A percentile compares a stretch with the other conserved stretches of the same genome.
phyloP scores from a whole-genome alignment of 2,113 vertebrate species.

The Acrocephalus kingi region DNA sequence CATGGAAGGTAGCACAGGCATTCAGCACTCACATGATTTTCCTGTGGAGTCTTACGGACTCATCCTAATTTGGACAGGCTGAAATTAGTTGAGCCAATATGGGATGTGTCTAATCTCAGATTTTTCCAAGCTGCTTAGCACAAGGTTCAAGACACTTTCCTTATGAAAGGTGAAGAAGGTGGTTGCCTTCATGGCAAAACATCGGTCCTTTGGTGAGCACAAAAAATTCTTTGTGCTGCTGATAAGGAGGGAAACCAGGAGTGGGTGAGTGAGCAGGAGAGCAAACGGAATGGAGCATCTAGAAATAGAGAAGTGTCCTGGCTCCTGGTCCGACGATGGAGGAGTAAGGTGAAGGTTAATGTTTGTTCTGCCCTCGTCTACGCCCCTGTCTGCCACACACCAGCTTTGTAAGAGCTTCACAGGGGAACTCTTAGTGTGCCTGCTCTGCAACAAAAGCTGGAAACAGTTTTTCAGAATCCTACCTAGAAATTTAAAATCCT shows the following conservation, averaged over 20 bases:
- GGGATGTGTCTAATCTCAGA: background rate
- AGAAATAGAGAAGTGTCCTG: background rate
- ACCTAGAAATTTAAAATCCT: conserved; percentile 63
- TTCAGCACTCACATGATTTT: background rate
- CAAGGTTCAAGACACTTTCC: background rate
- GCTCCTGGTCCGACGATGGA: background rate
- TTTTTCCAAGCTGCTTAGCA: background rate
- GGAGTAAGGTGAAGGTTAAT: background rate
- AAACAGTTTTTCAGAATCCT: conserved; percentile 43
- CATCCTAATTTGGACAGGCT: background rate
- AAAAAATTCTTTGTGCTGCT: background rate
- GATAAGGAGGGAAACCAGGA: background rate
- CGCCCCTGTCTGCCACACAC: background rate
- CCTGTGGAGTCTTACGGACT: background rate
- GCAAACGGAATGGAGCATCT: background rate
- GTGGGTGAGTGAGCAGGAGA: background rate
- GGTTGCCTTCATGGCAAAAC: background rate
- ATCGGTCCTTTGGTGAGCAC: fast-evolving
- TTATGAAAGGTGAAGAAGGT: background rate
- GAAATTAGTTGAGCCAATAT: conserved; percentile 4
- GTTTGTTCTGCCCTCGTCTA: background rate
- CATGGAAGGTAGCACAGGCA: background rate
- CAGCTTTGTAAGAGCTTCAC: background rate
- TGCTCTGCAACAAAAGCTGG: conserved; percentile 51
- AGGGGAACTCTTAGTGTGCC: background rate